Evolutionary conservation across 2,113 vertebrate genomes (phyloP).

Genomic region (Anoplopoma fimbria): DNA sequence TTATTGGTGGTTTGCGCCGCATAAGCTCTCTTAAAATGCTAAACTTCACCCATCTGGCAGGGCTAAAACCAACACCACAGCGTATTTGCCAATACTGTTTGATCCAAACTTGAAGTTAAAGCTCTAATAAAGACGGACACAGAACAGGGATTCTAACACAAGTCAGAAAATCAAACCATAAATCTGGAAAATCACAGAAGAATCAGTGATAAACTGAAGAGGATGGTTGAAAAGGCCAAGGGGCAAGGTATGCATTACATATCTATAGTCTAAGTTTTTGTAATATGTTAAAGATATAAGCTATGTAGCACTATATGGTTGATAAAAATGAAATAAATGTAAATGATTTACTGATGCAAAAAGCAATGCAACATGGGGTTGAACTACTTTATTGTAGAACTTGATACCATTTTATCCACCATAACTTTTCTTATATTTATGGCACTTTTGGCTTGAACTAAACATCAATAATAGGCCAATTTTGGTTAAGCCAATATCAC

Average conservation of each 20-base stretch:
- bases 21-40: not conserved
- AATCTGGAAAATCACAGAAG: slow-evolving; percentile 48
- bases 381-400: slow-evolving; percentile 44
- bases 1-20: slow-evolving; percentile 3
- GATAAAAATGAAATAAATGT: slow-evolving; percentile 29
- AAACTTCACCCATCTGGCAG: slow-evolving; percentile 18
- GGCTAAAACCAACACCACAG: not conserved
- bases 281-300: slow-evolving; percentile 3
- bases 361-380: slow-evolving; percentile 75
- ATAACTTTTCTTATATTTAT: not conserved
- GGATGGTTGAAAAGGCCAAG: slow-evolving; percentile 19
- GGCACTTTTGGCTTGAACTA: not conserved
- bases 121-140: not conserved
- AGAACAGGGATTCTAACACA: not conserved
- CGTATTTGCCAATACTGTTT: slow-evolving; percentile 53
- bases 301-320: not conserved
- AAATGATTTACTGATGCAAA: slow-evolving; percentile 17
- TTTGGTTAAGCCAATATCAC: slow-evolving; percentile 35
- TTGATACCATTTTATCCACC: not conserved
- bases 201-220: slow-evolving; percentile 51
- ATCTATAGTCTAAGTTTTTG: slow-evolving; percentile 5
- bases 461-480: not conserved
- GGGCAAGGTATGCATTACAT: slow-evolving; percentile 11
- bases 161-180: not conserved
- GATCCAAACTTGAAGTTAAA: slow-evolving; percentile 36